Conservation (phyloP, 2,113 vertebrate species). For the Onychostoma macrolepis region DNA sequence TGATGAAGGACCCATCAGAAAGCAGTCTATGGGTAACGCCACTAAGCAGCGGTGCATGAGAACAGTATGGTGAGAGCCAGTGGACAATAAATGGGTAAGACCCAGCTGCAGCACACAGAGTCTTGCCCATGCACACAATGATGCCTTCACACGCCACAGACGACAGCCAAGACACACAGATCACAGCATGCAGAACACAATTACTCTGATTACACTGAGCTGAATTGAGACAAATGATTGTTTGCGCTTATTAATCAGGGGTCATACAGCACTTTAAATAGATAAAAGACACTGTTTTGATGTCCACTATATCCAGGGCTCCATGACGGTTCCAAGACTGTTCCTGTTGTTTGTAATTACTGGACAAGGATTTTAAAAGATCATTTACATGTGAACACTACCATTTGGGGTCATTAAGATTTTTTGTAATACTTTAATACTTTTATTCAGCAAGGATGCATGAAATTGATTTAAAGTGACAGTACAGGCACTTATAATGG, state of each 20-base stretch:
- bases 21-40: slow-evolving; percentile 38
- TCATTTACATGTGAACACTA: background rate
- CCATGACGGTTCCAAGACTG: background rate
- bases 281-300: background rate
- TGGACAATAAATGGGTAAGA: slow-evolving; percentile 39
- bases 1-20: slow-evolving; percentile 54
- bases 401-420: background rate
- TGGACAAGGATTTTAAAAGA: background rate
- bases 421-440: background rate
- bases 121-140: slow-evolving; percentile 65
- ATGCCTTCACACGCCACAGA: slow-evolving; percentile 62
- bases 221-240: slow-evolving; percentile 1
- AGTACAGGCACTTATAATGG: background rate
- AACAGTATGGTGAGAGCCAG: slow-evolving; percentile 25
- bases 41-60: slow-evolving; percentile 49
- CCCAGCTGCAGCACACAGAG: slow-evolving; percentile 46
- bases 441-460: background rate
- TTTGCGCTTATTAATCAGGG: background rate
- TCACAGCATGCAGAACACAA: slow-evolving; percentile 63
- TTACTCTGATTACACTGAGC: background rate
- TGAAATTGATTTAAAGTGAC: background rate
- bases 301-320: background rate
- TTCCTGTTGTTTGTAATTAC: background rate
- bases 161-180: slow-evolving; percentile 64
- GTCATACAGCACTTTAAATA: background rate